Percentiles rank a stretch among this genome's conserved stretches.
Conservation (phyloP, 2,113 vertebrate genomes). For the Mustela nigripes region DNA sequence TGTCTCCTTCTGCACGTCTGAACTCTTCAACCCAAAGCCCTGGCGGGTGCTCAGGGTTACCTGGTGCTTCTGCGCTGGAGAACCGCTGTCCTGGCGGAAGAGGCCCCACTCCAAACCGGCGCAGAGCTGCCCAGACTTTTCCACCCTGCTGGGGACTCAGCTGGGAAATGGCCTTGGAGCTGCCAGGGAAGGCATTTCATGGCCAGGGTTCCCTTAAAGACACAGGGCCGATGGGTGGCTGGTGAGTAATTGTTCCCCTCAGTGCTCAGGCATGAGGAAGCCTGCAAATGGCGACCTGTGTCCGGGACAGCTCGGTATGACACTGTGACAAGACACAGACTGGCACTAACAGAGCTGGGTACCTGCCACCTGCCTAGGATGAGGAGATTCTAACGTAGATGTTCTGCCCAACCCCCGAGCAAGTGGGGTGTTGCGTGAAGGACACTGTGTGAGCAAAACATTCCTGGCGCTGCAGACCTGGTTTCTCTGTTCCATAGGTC, state of each 20-base stretch:
- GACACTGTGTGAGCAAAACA: not conserved
- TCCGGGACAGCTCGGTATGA: not conserved
- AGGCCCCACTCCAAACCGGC: not conserved
- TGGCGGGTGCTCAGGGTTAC: constrained; percentile 37
- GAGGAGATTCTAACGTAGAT: not conserved
- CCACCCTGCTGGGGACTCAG: not conserved
- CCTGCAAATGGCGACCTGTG: not conserved
- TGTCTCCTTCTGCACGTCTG: constrained; percentile 18
- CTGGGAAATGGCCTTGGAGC: not conserved
- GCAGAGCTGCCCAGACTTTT: not conserved
- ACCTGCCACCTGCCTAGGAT: not conserved
- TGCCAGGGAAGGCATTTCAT: not conserved
- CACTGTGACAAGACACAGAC: not conserved
- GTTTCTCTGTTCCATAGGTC: constrained; percentile 52
- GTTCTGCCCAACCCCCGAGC: not conserved
- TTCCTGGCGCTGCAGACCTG: constrained; percentile 13
- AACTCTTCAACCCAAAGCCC: constrained; percentile 39
- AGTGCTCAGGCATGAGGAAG: not conserved
- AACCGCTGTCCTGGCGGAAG: constrained; percentile 2
- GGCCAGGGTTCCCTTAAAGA: not conserved
- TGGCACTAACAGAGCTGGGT: not conserved
- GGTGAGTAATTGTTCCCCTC: no score
- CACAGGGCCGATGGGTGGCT: not conserved
- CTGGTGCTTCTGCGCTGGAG: not conserved
- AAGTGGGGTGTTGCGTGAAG: not conserved